A percentile compares a stretch with the other conserved stretches of the same genome.
Conservation (phyloP, 2,888 invertebrate genomes). For the Idaea biselata region DNA sequence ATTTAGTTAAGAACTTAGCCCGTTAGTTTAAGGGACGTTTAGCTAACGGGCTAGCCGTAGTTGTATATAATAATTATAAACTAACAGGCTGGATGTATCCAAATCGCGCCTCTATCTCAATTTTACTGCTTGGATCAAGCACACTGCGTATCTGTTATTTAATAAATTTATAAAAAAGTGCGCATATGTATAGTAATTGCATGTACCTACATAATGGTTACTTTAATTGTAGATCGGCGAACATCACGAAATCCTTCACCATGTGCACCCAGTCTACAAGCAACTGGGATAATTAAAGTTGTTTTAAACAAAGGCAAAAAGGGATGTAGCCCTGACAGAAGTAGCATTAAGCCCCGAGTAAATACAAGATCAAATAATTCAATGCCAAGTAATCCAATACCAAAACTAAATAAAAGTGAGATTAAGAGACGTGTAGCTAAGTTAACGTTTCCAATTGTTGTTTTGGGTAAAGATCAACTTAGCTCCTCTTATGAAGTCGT, state of each 20-base stretch:
- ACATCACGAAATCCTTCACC: constrained; percentile 8
- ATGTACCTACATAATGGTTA: too few species aligned
- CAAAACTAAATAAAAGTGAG: constrained; percentile 51
- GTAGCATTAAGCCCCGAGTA: constrained; percentile 14
- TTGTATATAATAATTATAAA: too few species aligned
- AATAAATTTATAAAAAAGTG: too few species aligned
- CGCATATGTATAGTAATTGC: too few species aligned
- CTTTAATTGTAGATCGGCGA: not conserved
- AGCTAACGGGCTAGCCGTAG: too few species aligned
- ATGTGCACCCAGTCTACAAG: constrained; percentile 27
- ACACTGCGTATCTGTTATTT: too few species aligned
- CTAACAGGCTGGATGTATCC: too few species aligned
- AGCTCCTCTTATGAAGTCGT: constrained; percentile 40
- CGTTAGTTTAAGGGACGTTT: too few species aligned
- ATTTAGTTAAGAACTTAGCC: too few species aligned
- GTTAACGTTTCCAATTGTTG: constrained; percentile 54
- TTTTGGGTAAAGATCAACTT: constrained; percentile 61
- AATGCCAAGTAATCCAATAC: constrained; percentile 23
- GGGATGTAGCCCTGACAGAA: constrained; percentile 18
- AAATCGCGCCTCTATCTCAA: too few species aligned
- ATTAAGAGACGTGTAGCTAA: constrained; percentile 51
- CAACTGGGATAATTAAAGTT: constrained; percentile 45
- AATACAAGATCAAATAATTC: constrained; percentile 9
- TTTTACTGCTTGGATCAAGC: too few species aligned
- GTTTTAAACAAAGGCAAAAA: constrained; percentile 38